Conservation (phyloP, 2,888 invertebrate genomes). For the Platycheirus albimanus region DNA sequence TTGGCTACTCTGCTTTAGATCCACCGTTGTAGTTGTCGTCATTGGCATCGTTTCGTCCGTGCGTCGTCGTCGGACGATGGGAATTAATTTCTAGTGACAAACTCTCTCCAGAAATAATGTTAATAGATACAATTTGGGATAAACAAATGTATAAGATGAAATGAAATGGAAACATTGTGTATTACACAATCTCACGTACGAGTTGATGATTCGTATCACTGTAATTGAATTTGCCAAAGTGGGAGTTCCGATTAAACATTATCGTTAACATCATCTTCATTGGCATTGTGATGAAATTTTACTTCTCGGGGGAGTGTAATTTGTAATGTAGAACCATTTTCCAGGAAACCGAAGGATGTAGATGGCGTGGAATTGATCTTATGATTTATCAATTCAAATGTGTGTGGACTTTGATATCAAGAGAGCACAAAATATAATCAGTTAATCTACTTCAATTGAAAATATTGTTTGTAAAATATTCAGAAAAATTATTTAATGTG, state of each 20-base stretch:
- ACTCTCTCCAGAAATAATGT: constrained; percentile 60
- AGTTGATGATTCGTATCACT: constrained; percentile 68
- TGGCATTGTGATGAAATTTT: constrained; percentile 55
- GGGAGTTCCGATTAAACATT: constrained; percentile 68
- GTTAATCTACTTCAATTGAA: too few species aligned
- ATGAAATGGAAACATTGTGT: constrained; percentile 51
- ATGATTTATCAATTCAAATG: neutral
- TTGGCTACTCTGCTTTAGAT: constrained; percentile 26
- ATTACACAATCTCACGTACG: constrained; percentile 54
- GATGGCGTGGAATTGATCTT: neutral
- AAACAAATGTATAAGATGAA: constrained; percentile 63
- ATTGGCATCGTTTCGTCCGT: neutral
- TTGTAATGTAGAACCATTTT: neutral
- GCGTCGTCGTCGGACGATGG: constrained; percentile 8
- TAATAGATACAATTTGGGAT: constrained; percentile 69
- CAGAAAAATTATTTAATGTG: too few species aligned
- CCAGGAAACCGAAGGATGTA: neutral
- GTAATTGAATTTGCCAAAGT: constrained; percentile 72
- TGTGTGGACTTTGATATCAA: too few species aligned
- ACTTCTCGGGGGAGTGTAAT: constrained; percentile 22
- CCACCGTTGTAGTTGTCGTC: neutral
- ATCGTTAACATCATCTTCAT: constrained; percentile 67
- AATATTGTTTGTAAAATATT: too few species aligned
- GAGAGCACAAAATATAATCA: too few species aligned
- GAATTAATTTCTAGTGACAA: constrained; percentile 63